Evolutionary conservation across 2,113 vertebrate genomes (phyloP).

Genomic region (Sceloporus tristichus): DNA sequence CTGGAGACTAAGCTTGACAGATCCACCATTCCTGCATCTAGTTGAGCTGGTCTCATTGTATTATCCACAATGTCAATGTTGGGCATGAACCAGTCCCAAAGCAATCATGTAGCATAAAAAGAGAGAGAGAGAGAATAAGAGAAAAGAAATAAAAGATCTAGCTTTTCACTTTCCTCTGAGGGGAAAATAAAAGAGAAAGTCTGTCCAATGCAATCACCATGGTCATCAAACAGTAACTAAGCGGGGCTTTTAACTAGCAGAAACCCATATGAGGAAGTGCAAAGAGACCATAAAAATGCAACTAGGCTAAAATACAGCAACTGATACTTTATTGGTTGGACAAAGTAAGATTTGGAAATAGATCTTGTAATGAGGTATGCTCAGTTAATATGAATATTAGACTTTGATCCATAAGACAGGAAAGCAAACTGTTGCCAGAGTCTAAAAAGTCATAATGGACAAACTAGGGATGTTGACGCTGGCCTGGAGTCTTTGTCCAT

Average conservation of each 20-base stretch:
- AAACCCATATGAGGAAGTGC: not conserved
- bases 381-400: no score
- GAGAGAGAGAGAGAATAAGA: not conserved
- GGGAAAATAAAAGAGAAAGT: not conserved
- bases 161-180: not conserved
- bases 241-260: not conserved
- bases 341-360: not conserved
- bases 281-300: not conserved
- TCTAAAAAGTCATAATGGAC: no score
- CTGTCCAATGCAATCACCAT: not conserved
- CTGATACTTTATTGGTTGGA: not conserved
- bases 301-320: not conserved
- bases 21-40: not conserved
- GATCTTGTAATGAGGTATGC: no score
- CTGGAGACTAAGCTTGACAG: no score
- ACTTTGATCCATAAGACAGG: no score
- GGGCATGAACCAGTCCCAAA: no score
- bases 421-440: no score
- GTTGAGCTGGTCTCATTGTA: not conserved
- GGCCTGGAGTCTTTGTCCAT: no score
- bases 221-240: not conserved
- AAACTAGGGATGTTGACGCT: no score
- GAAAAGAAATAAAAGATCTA: not conserved
- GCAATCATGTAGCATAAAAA: not conserved
- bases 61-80: no score